Evolutionary conservation across 2,888 invertebrate genomes (phyloP), one percentile per base, ranked within the genome.

Genomic region (Augiades crinisus): DNA sequence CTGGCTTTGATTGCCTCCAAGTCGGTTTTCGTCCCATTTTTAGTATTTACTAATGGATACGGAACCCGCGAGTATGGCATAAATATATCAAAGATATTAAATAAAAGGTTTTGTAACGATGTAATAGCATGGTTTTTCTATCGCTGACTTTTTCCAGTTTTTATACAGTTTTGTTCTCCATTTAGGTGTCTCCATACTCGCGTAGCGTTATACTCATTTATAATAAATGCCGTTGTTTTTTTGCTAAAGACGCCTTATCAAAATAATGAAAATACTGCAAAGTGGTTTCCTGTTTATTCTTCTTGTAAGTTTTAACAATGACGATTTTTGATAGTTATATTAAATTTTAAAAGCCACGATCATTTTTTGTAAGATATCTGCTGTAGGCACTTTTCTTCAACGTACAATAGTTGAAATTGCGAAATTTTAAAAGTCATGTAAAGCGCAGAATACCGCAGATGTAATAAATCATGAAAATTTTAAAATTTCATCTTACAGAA

Each of bases 231-330:
- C 14, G 8, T n/a, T 36, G 17, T 10, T 10, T 17, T 22, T 6
- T 22, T 22, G n/a, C 4, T n/a, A n/a, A n/a, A n/a, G n/a, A n/a
- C n/a, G n/a, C n/a, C n/a, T n/a, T n/a, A n/a, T n/a, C n/a, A n/a
- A n/a, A n/a, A 47, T 22, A 31, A 77, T 78, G 73, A 63, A 66
- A 53, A 69, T 69, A 60, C 57, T 72, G 50, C 68, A 75, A 51
- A 68, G 66, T 53, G 62, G 72, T 53, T 61, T 82, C 59, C 38
- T 81, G 47, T 61, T 82, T 36, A 59, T 74, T 27, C 61, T 80
- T 51, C 58, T 81, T 54, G 84, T 84, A 73, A 72, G 72, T 70
- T 41, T 13, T 51, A 36, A 17, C n/a, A 46, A 22, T 30, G 2
- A 22, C 13, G 6, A 22, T 31, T 44, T n/a, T n/a, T n/a, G n/a